Percentiles rank a stretch among this genome's conserved stretches.
phyloP scores from a whole-genome alignment of 1,140 invertebrate genomes.

The Diabrotica undecimpunctata region DNA sequence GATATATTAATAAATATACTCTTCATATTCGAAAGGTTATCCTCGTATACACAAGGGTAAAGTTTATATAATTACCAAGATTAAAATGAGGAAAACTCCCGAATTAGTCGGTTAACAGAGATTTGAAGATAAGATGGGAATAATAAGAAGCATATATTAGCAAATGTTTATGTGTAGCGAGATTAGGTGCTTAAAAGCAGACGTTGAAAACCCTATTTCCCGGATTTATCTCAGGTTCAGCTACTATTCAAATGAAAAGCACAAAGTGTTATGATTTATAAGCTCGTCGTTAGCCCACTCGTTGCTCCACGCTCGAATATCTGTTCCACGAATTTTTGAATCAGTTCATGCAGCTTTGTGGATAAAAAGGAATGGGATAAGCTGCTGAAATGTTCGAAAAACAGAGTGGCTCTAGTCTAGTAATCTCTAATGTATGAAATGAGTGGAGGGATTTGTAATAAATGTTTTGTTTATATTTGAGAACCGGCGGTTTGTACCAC shows the following conservation, averaged over 20 bases:
- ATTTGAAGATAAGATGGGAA: conserved; percentile 14
- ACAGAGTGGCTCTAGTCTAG: too few relatives aligned
- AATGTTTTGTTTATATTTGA: too few relatives aligned
- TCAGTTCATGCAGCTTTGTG: conserved; percentile 25
- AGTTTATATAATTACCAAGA: conserved; percentile 8
- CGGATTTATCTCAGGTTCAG: conserved; percentile 33
- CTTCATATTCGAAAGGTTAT: too few relatives aligned
- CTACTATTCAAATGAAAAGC: conserved; percentile 31
- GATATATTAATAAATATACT: too few relatives aligned
- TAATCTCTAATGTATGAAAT: too few relatives aligned
- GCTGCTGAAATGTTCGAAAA: conserved; percentile 1
- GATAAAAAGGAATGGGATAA: conserved; percentile 26
- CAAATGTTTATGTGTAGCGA: conserved; percentile 29
- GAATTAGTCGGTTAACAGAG: conserved; percentile 12
- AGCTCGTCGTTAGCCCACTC: conserved; percentile 23
- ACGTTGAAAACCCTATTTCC: conserved; percentile 25
- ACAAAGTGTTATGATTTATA: conserved; percentile 31
- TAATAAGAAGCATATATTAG: conserved; percentile 23
- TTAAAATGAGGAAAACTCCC: conserved; percentile 6
- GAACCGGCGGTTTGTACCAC: too few relatives aligned
- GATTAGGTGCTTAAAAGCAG: conserved; percentile 32
- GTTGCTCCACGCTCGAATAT: conserved; percentile 5
- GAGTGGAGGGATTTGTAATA: too few relatives aligned
- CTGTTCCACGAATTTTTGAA: conserved; percentile 28
- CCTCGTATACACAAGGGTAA: not conserved